phyloP scores from a whole-genome alignment of 2,113 vertebrate species.

The Sphaerodactylus townsendi region DNA sequence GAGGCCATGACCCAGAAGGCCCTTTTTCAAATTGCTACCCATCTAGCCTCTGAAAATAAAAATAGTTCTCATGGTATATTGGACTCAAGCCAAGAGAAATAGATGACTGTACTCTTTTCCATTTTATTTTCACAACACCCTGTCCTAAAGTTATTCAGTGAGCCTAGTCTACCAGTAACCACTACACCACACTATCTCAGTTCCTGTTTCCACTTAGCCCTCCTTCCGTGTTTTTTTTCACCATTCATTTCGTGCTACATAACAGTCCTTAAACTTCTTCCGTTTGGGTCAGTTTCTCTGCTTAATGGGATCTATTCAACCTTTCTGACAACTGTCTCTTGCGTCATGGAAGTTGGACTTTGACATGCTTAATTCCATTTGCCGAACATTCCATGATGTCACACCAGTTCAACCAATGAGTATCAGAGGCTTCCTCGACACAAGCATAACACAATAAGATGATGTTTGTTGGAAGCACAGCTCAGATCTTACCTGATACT shows the following conservation, averaged over 20 bases:
- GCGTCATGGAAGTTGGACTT: background rate
- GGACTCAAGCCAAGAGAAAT: no score
- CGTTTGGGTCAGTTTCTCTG: background rate
- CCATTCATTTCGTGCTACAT: background rate
- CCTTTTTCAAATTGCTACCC: no score
- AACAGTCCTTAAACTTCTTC: background rate
- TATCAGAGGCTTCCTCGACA: background rate
- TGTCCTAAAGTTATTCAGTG: no score
- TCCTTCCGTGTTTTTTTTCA: background rate
- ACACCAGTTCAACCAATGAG: no score
- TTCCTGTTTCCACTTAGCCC: no score
- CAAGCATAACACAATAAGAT: background rate
- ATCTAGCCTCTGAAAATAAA: no score
- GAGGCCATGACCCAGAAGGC: no score
- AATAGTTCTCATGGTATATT: no score
- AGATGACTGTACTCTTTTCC: no score
- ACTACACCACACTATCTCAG: no score
- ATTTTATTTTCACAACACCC: no score
- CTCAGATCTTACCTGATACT: background rate
- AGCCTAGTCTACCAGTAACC: no score
- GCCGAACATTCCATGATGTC: background rate
- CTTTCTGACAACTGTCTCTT: background rate
- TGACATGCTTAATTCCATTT: background rate
- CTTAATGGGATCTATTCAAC: background rate
- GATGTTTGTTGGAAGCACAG: background rate